Conservation (phyloP, 1,140 invertebrate genomes). For the Gryon sp. region DNA sequence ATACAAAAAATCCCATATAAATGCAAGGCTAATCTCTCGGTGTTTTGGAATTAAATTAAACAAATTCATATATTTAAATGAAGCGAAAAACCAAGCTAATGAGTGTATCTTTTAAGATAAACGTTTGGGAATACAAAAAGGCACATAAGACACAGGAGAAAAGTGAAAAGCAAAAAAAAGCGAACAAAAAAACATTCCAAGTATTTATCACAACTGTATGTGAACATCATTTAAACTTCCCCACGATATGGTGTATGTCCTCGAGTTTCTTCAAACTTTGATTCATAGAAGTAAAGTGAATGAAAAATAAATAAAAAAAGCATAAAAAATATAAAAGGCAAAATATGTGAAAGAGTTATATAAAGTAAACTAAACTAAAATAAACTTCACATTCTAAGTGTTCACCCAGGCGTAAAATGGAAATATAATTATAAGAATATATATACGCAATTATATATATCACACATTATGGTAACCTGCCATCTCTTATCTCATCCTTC, state of each 20-base stretch:
- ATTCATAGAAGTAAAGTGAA: constrained; percentile 2
- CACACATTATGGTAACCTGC: constrained; percentile 64
- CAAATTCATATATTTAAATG: constrained; percentile 71
- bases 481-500: constrained; percentile 64
- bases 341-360: constrained; percentile 30
- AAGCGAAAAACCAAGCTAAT: constrained; percentile 73
- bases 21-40: constrained; percentile 77
- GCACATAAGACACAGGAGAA: constrained; percentile 49
- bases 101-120: constrained; percentile 77
- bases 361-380: constrained; percentile 57
- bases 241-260: constrained; percentile 64
- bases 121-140: constrained; percentile 63
- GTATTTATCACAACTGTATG: constrained; percentile 76
- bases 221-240: constrained; percentile 73
- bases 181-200: constrained; percentile 60
- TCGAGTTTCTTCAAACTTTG: constrained; percentile 58
- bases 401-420: constrained; percentile 68
- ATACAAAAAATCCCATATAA: constrained; percentile 75
- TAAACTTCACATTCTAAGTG: constrained; percentile 72
- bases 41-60: constrained; percentile 78
- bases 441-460: constrained; percentile 52
- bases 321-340: not conserved
- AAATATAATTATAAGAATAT: constrained; percentile 64
- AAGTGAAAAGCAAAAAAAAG: constrained; percentile 4
- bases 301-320: not conserved